Evolutionary conservation across 2,113 vertebrate species (phyloP).

Genomic region (Taxidea taxus): DNA sequence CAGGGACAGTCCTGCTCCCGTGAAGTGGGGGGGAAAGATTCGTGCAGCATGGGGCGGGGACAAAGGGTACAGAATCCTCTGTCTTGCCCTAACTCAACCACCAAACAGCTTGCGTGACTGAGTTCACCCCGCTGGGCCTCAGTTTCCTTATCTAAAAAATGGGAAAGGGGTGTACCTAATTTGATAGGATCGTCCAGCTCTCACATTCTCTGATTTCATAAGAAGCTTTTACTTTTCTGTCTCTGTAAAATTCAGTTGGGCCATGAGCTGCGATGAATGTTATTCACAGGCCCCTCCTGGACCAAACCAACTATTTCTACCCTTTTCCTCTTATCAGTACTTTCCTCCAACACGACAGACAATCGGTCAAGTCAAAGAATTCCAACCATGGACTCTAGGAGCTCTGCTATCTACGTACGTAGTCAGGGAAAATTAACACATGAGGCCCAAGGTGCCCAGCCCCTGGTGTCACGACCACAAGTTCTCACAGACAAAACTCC

Average conservation of each 20-base stretch:
- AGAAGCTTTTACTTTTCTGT: background rate
- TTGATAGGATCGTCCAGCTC: background rate
- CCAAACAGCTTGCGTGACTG: background rate
- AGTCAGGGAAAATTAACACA: background rate
- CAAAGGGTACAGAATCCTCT: background rate
- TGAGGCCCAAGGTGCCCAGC: too few species aligned
- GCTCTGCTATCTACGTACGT: background rate
- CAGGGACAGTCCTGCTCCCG: background rate
- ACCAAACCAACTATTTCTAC: background rate
- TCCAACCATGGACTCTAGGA: background rate
- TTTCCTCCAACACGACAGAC: background rate
- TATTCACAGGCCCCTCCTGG: background rate
- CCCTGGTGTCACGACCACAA: too few species aligned
- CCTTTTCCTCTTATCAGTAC: background rate
- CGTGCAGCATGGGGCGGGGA: accelerated
- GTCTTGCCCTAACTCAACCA: background rate
- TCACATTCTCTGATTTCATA: background rate
- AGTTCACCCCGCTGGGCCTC: background rate
- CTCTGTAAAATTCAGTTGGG: background rate
- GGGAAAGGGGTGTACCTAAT: background rate
- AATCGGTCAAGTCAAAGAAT: background rate
- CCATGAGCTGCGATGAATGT: background rate
- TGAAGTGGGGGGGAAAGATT: background rate
- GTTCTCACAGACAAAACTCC: background rate
- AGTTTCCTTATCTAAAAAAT: background rate